A percentile compares a stretch with the other conserved stretches of the same genome.
These are phyloP conservation scores for Cyanoderma ruficeps DNA, from an alignment of 2,113 vertebrate species.

Conservation along the genomic window DNA sequence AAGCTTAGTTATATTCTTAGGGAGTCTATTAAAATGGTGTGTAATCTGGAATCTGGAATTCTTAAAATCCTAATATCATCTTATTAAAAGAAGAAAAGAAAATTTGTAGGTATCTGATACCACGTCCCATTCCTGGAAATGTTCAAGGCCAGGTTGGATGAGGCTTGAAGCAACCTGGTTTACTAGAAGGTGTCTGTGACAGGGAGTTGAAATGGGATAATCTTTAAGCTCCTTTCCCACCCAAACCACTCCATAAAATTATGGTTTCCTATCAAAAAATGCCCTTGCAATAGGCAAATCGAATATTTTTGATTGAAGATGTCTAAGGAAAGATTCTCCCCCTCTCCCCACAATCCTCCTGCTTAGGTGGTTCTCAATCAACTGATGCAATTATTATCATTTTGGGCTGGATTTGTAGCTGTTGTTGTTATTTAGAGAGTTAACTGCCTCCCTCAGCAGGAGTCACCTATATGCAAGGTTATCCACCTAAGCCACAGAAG, in stretches of 20 bases:
- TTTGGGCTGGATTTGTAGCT: background rate
- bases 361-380: background rate
- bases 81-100: background rate
- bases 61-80: background rate
- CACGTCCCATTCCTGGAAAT: accelerated
- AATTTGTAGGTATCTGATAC: background rate
- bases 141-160: background rate
- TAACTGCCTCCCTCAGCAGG: background rate
- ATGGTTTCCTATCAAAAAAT: accelerated
- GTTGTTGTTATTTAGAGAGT: background rate
- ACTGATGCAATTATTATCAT: background rate
- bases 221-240: background rate
- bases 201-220: accelerated
- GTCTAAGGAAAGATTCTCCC: background rate
- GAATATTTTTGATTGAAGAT: background rate
- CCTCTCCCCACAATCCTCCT: background rate
- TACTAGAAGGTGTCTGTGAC: background rate
- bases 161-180: background rate
- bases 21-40: background rate
- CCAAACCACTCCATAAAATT: background rate
- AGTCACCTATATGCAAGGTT: background rate
- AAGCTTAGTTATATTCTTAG: background rate
- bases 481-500: background rate
- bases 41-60: background rate
- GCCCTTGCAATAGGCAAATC: accelerated